Evolutionary conservation across 2,888 invertebrate species (phyloP).

Genomic region (Cryptophagus acutangulus): DNA sequence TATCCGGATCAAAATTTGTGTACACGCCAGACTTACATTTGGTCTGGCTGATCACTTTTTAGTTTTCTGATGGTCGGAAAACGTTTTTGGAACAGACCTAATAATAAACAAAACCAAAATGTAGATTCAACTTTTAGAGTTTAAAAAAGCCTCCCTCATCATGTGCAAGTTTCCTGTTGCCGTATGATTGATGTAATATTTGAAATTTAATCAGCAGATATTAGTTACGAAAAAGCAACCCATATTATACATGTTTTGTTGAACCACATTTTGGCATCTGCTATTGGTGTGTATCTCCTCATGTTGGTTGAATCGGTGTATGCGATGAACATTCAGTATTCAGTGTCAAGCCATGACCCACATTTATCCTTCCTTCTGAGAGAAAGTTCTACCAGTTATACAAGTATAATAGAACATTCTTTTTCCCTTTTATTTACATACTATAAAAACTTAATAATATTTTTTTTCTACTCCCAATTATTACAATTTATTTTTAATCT

Average conservation of each 20-base stretch:
- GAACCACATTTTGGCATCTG: slow-evolving; percentile 15
- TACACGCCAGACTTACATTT: too few relatives aligned
- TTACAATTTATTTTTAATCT: not conserved
- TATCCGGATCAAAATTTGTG: too few relatives aligned
- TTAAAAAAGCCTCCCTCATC: too few relatives aligned
- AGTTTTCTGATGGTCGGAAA: too few relatives aligned
- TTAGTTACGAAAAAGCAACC: too few relatives aligned
- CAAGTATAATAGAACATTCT: slow-evolving; percentile 12
- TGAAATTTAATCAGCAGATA: too few relatives aligned
- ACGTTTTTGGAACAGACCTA: too few relatives aligned
- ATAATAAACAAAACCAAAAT: too few relatives aligned
- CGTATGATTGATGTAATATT: too few relatives aligned
- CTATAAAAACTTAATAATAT: slow-evolving; percentile 2
- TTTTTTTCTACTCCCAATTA: not conserved
- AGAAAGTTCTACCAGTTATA: slow-evolving; percentile 6
- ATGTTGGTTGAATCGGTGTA: not conserved
- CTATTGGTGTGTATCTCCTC: slow-evolving; percentile 14
- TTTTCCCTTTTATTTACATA: slow-evolving; percentile 12
- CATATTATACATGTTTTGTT: not conserved
- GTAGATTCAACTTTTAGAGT: too few relatives aligned
- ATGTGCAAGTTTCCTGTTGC: too few relatives aligned
- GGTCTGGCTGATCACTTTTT: too few relatives aligned
- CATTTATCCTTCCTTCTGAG: slow-evolving; percentile 6
- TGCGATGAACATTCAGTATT: slow-evolving; percentile 2
- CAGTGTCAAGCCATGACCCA: slow-evolving; percentile 13